Evolutionary conservation across 2,797 vertebrate species (phyloP).

Genomic region (Hapalemur alaotrensis): DNA sequence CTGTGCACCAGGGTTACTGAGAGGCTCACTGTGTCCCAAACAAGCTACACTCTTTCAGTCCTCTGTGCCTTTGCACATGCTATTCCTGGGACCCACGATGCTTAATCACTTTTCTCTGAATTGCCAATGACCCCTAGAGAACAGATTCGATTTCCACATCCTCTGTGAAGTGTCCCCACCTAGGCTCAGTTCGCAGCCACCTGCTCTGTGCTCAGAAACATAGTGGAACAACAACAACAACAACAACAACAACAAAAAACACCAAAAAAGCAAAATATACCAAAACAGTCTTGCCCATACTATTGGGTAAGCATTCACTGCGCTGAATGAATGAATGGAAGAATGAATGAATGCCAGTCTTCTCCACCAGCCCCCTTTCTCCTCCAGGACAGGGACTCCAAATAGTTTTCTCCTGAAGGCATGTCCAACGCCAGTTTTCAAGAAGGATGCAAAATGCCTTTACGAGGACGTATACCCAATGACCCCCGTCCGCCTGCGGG

Average conservation of each 20-base stretch:
- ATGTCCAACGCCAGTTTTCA: neutral
- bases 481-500: rapidly evolving
- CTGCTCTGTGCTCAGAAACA: neutral
- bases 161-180: neutral
- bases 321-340: neutral
- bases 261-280: neutral
- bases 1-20: rapidly evolving
- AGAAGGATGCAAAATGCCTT: neutral
- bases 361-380: neutral
- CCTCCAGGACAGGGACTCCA: neutral
- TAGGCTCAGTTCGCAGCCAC: neutral
- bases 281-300: neutral
- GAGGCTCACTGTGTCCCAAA: rapidly evolving
- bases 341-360: neutral
- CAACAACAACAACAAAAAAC: neutral
- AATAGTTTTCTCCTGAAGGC: neutral
- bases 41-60: rapidly evolving
- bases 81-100: neutral
- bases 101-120: neutral
- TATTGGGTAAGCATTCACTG: rapidly evolving
- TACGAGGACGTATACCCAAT: rapidly evolving
- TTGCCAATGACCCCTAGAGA: neutral
- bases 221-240: neutral
- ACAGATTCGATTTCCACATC: neutral
- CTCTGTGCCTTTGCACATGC: neutral